Evolutionary conservation across 92 coral and sea anemone genomes (phyloP), one percentile per base, ranked within the genome.

Genomic region (Galaxea fascicularis): DNA sequence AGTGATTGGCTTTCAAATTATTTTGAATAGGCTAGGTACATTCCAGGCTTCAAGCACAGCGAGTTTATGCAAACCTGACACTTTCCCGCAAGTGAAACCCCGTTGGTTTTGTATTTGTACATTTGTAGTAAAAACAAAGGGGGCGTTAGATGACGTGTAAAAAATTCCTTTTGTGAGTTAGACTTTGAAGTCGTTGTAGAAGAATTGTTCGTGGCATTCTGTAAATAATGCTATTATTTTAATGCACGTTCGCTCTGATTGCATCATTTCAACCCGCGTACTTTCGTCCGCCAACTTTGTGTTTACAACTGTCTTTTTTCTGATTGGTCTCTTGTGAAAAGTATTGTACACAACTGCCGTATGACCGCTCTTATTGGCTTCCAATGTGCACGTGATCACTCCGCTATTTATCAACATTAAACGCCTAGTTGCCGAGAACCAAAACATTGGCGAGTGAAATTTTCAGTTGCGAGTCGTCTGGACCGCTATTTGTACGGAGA

Each of bases 311-410:
- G 28, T 28, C 17, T 73, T 35, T 13, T 52, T 14, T 4, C 25
- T 74, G 45, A 84, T 75, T 75, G 88, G 88, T 21, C 82, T 22
- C 57, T 24, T 66, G 11, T 49, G 29, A 51, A 65, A 39, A 4
- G 62, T 78, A 72, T 75, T 44, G 67, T 18, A 52, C 7, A 16
- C 14, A 24, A 67, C 31, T 49, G 8, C 17, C 28, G 12, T 39
- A 18, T n/a, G 29, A 10, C 39, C 41, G 20, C 72, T 56, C 56
- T 73, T 63, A 89, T 84, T 84, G 92, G 92, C 31, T 79, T n/a
- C 0, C 28, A 6, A 20, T 5, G 16, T 28, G 14, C 92, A 89
- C 89, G 85, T 89, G 92, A 65, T 45, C 67, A 24, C 31, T 14
- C 11, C 52, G 45, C 22, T 30, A 10, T 21, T n/a, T 49, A 20